Base-by-base conservation (phyloP, 2,888 invertebrate genomes). In the Coelopa pilipes region DNA sequence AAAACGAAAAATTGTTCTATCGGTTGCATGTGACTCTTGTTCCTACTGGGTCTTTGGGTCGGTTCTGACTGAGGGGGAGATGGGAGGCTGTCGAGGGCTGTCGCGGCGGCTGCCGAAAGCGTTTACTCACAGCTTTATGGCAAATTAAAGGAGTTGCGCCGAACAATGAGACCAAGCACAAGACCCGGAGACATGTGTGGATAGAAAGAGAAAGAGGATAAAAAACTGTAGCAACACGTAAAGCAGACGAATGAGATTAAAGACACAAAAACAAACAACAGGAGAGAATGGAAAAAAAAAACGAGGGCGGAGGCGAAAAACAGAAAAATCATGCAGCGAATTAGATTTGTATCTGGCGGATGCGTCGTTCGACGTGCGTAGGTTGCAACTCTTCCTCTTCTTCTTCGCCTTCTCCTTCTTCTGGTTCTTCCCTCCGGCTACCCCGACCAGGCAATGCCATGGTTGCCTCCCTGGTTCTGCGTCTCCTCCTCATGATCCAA, bases 291-390 rank as follows among this genome's bases (percentile, higher is more conserved):
- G 7, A 7, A 34, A 7, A 34, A 34, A 34, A 60, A 24, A 24
- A 21, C 5, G 34, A 24, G 21, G 9, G 21, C 21, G 34, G 19
- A 24, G 34, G 24, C 13, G 10, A 13, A 45, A 17, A 63, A 63
- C n/a, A 15, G 13, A 17, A 45, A 34, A 63, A 46, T 34, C 34
- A 13, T 21, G 62, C 34, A 17, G n/a, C 34, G 46, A 34, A 45
- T 12, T 60, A 15, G 63, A 63, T 63, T n/a, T 9, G 15, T 34
- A 63, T 63, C 63, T 34, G 63, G 34, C 34, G 63, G 34, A 24
- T 60, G 60, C 60, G 24, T 24, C 19, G 21, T 60, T 1, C 13
- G 34, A 60, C 7, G 21, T 24, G 10, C 60, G 60, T 24, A 24
- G 24, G 24, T 34, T 15, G 21, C 4, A 21, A 21, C 59, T n/a